These are phyloP conservation scores for Oryzias celebensis DNA, from an alignment of 2,113 vertebrate species.

Conservation along the genomic window DNA sequence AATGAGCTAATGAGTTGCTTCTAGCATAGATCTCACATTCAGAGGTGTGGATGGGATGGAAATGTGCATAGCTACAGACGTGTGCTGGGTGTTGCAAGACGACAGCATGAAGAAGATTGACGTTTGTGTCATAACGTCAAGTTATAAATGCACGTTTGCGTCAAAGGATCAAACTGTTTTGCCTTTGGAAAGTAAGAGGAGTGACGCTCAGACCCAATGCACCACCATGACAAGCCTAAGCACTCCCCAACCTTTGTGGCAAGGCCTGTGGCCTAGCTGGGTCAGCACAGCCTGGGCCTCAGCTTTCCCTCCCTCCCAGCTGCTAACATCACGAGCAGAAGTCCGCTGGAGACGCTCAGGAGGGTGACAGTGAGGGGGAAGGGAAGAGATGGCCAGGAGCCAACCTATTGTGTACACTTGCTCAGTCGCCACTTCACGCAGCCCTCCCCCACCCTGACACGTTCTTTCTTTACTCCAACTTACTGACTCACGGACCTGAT, in stretches of 20 bases:
- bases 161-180: conserved; percentile 44
- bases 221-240: conserved; percentile 60
- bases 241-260: conserved; percentile 55
- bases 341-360: conserved; percentile 68
- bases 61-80: too few species aligned
- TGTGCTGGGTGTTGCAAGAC: background rate
- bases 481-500: conserved; percentile 45
- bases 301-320: conserved; percentile 67
- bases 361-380: conserved; percentile 72
- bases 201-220: conserved; percentile 49
- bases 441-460: conserved; percentile 68
- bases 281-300: conserved; percentile 69
- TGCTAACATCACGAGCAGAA: conserved; percentile 64
- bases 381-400: conserved; percentile 74
- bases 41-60: too few species aligned
- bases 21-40: too few species aligned
- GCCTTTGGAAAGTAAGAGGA: conserved; percentile 13
- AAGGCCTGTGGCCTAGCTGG: conserved; percentile 68
- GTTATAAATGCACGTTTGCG: conserved; percentile 19
- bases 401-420: conserved; percentile 77
- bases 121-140: conserved; percentile 17
- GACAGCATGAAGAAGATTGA: conserved; percentile 1
- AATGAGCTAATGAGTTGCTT: conserved; percentile 4
- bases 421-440: conserved; percentile 65
- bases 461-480: conserved; percentile 65